Evolutionary conservation across 2,797 vertebrate species (phyloP), one percentile per base, ranked within the genome.

Genomic region (Sarcoramphus papa): DNA sequence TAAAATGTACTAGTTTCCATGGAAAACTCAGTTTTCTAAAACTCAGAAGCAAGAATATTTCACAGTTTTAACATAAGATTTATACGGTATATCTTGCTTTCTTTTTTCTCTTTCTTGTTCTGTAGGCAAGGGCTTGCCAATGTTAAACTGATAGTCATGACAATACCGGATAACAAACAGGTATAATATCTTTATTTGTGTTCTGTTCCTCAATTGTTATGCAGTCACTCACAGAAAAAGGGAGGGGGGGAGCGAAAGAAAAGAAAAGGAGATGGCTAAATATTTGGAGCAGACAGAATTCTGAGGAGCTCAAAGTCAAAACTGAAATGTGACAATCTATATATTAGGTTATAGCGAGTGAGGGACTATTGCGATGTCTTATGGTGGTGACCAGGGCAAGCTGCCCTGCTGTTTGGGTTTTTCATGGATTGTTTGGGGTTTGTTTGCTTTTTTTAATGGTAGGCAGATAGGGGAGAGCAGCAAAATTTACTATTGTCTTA

Each of bases 91-190:
- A 17, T 69, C 62, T 78, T 81, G 41, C 27, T 79, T 57, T 80
- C 9, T 80, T 91, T 76, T n/a, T 35, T 97, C 94, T 69, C 85
- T 80, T 95, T 60, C 59, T 67, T 63, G 10, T 79, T 69, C 57
- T 30, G n/a, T 90, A 99, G 99, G 89, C 99, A 99, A 98, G 98
- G 98, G 45, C 98, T 98, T 95, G 97, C 97, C 94, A 98, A 97
- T 81, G 96, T 99, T 97, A 99, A 99, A 88, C 98, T 99, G 95
- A 98, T 99, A 78, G 98, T 97, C 18, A 95, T 99, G 97, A 99
- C 98, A 45, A 90, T 96, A 78, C 97, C 98, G 33, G 93, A 97
- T 74, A 95, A 96, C 90, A 98, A 96, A 89, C 98, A 99, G 98
- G 99, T 99, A 98, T 41, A 57, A 92, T 53, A 50, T 80, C 22